Conservation (phyloP, 2,888 invertebrate genomes). For the Gisinianus flammeolus region DNA sequence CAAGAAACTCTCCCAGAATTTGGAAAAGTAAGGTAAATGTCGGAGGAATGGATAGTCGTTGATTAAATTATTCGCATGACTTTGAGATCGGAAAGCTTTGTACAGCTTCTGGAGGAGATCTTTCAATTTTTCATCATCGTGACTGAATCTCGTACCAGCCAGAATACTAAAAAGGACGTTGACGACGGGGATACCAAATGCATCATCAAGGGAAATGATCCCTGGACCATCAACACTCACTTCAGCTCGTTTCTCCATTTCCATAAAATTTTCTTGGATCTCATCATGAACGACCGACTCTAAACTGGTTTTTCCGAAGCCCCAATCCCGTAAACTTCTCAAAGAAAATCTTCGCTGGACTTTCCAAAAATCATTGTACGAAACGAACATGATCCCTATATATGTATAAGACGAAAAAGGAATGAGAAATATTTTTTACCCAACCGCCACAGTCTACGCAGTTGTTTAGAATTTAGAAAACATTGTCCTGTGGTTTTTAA, state of each 20-base stretch:
- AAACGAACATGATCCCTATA: slow-evolving; percentile 68
- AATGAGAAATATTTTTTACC: neutral
- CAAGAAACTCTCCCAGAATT: slow-evolving; percentile 24
- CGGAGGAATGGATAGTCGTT: slow-evolving; percentile 45
- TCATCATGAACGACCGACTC: slow-evolving; percentile 67
- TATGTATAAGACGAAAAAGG: neutral
- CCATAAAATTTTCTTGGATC: slow-evolving; percentile 60
- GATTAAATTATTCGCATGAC: slow-evolving; percentile 30
- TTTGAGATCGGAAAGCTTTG: slow-evolving; percentile 41
- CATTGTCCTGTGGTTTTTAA: no score
- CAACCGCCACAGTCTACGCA: neutral
- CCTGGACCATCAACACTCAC: neutral
- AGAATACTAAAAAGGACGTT: slow-evolving; percentile 56
- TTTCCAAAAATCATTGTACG: slow-evolving; percentile 68
- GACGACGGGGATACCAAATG: slow-evolving; percentile 47
- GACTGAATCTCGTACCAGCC: slow-evolving; percentile 49
- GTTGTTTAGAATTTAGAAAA: no score
- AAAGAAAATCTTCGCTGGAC: slow-evolving; percentile 62
- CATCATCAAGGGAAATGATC: slow-evolving; percentile 40
- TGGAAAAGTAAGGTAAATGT: slow-evolving; percentile 48
- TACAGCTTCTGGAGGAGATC: slow-evolving; percentile 37
- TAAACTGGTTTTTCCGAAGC: slow-evolving; percentile 67
- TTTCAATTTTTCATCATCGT: slow-evolving; percentile 54
- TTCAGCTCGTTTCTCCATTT: slow-evolving; percentile 34
- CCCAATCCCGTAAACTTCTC: slow-evolving; percentile 67